Base-by-base conservation (phyloP, 2,797 vertebrate species). In the Adrianichthys oophorus region DNA sequence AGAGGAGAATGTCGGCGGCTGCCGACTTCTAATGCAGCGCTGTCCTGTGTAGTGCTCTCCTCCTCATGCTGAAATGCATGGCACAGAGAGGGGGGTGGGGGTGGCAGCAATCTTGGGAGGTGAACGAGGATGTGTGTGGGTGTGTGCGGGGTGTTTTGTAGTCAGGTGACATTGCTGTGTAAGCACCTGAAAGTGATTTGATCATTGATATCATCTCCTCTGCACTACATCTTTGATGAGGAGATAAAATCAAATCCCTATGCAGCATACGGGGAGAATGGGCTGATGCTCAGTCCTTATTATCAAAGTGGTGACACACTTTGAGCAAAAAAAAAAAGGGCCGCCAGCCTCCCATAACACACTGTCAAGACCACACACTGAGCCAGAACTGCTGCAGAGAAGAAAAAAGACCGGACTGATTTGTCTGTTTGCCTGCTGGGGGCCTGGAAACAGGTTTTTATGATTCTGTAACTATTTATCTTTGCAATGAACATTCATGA, bases 41-140 rank as follows among this genome's bases (percentile, higher is more conserved):
- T 64, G 68, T 69, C 71, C 85, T 65, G 72, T 80, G 86, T 93
- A 93, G 94, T 97, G 95, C 95, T 96, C 98, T 98, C 95, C 95
- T 94, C 95, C 95, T 92, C 93, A 93, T 94, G 94, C 93, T 93
- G 93, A 94, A 94, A 95, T 95, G 94, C 94, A 95, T 94, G 94
- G 94, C 91, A 92, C 50, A 68, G 70, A 67, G 65, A 53, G 60
- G 18, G 37, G 43, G 23, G 29, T 17, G 62, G 41, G 55, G 65
- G 47, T 56, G 62, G 62, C 58, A 54, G 65, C 61, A 44, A 48
- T 40, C 52, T 32, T 13, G 5, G 10, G 7, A 32, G 51, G 51
- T 32, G 32, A 10, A 5, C 26, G 7, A 26, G 26, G 5, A 7
- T 26, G 26, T 26, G 26, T 26, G 26, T 26, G 26, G 5, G 24